Percentiles rank a stretch among this genome's conserved stretches.
Evolutionary conservation across 2,113 vertebrate species (phyloP).

Genomic region (Hippocampus abdominalis): DNA sequence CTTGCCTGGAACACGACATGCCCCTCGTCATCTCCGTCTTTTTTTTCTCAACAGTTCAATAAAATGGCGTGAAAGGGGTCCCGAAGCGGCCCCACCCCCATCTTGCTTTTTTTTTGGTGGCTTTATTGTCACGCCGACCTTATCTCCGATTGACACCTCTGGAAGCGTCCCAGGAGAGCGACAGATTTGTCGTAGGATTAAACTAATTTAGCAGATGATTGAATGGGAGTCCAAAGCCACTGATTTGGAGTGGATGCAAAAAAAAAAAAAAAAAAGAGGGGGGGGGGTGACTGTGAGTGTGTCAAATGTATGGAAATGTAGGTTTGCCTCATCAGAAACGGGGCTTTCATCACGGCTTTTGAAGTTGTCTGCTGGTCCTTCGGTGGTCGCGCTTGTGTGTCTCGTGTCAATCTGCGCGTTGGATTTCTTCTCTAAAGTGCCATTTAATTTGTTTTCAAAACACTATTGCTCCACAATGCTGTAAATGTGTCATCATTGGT

Average conservation of each 20-base stretch:
- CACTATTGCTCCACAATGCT: no score
- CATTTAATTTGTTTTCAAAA: no score
- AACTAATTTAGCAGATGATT: slow-evolving; percentile 71
- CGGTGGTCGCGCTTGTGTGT: not conserved
- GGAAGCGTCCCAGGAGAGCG: slow-evolving; percentile 70
- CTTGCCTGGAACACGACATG: not conserved
- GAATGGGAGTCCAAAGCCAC: slow-evolving; percentile 70
- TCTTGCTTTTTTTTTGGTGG: slow-evolving; percentile 48
- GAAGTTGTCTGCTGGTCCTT: not conserved
- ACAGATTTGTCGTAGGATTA: slow-evolving; percentile 72
- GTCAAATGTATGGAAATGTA: slow-evolving; percentile 5
- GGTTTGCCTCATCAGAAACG: not conserved
- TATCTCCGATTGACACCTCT: slow-evolving; percentile 74
- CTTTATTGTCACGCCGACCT: slow-evolving; percentile 67
- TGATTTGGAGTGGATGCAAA: slow-evolving; percentile 52
- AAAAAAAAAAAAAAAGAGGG: slow-evolving; percentile 16
- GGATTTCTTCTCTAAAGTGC: not conserved
- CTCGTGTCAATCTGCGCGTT: not conserved
- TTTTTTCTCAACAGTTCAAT: slow-evolving; percentile 37
- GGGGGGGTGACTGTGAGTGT: not conserved
- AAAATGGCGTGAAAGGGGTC: slow-evolving; percentile 50
- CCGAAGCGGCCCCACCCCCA: slow-evolving; percentile 20
- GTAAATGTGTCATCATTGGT: no score
- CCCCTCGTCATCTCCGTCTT: slow-evolving; percentile 11
- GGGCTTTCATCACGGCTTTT: no score